Conservation (phyloP, 1,140 invertebrate species). For the Colletes gigas region DNA sequence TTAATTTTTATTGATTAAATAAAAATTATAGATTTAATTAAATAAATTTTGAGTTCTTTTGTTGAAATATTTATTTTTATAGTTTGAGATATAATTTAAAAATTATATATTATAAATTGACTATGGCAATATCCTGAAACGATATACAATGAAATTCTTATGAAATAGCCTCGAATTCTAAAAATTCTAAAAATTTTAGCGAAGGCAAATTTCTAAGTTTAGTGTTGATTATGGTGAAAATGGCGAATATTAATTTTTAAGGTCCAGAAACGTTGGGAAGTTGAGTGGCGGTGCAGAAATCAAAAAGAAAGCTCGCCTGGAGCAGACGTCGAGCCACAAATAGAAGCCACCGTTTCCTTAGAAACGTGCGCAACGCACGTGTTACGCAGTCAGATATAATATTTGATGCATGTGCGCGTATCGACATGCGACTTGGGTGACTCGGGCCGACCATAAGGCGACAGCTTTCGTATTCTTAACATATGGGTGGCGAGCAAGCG, state of each 20-base stretch:
- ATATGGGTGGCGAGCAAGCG: constrained; percentile 21
- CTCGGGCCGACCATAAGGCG: constrained; percentile 40
- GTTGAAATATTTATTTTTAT: too few species aligned
- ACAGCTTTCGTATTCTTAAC: constrained; percentile 39
- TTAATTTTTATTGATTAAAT: too few species aligned
- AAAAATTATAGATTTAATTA: too few species aligned
- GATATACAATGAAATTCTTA: too few species aligned
- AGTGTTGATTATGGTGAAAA: neutral
- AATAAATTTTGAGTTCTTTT: too few species aligned
- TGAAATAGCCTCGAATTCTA: too few species aligned
- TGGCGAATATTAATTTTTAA: neutral
- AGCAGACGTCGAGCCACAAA: constrained; percentile 46
- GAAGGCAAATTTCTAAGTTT: too few species aligned
- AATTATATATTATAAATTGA: too few species aligned
- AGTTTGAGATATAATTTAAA: too few species aligned
- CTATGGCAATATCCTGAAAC: too few species aligned
- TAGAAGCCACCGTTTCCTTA: constrained; percentile 60
- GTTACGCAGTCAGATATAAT: constrained; percentile 32
- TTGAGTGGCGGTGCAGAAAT: neutral
- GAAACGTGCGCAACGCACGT: constrained; percentile 55
- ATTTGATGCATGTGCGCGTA: constrained; percentile 36
- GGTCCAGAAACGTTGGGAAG: too few species aligned
- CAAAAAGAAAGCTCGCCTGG: constrained; percentile 33
- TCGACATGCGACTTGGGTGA: constrained; percentile 9
- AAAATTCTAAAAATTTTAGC: too few species aligned